Conservation (phyloP, 2,797 vertebrate species). For the Bucorvus abyssinicus region DNA sequence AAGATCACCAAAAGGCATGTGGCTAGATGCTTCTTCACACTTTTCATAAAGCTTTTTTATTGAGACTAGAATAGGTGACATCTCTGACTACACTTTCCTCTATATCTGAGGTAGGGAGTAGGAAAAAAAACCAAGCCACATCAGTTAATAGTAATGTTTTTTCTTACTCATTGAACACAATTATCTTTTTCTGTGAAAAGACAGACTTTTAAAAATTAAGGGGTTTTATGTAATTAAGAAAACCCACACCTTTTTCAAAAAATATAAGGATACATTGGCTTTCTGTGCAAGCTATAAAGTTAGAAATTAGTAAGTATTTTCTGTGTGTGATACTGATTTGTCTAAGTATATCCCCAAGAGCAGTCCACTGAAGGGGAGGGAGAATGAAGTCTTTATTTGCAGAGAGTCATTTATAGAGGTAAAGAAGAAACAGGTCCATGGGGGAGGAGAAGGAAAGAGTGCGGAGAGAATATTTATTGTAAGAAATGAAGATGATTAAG, state of each 20-base stretch:
- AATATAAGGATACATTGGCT: background rate
- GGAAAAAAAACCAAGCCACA: background rate
- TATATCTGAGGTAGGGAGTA: background rate
- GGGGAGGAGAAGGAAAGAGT: background rate
- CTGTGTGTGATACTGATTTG: background rate
- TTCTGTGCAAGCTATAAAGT: background rate
- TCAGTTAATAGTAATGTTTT: background rate
- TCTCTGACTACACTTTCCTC: background rate
- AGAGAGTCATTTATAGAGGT: background rate
- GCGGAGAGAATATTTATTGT: background rate
- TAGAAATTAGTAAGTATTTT: background rate
- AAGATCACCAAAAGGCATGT: background rate
- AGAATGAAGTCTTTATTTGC: background rate
- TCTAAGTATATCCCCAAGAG: background rate
- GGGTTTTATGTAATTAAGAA: background rate
- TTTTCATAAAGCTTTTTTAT: background rate
- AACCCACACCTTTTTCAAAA: background rate
- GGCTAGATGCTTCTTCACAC: background rate
- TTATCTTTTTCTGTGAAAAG: background rate
- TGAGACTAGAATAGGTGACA: background rate
- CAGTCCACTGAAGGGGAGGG: background rate
- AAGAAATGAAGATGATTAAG: background rate
- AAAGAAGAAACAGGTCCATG: background rate
- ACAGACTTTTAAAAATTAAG: background rate
- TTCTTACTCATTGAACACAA: background rate